Conservation (phyloP, 2,113 vertebrate genomes). For the Prolemur simus region DNA sequence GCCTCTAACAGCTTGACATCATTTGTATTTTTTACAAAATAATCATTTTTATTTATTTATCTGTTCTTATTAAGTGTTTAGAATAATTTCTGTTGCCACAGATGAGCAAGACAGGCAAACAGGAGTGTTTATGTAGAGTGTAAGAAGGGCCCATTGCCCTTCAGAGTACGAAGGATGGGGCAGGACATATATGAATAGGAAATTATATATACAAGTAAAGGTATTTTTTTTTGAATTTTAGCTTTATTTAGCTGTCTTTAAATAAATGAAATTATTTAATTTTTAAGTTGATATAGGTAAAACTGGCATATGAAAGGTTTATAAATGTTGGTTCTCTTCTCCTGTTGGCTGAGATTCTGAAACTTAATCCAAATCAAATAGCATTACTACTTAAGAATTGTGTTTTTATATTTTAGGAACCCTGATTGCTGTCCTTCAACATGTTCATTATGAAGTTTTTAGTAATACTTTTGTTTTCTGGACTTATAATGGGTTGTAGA, state of each 20-base stretch:
- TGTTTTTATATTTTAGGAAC: slow-evolving; percentile 76
- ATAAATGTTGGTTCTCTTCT: not conserved
- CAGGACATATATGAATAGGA: not conserved
- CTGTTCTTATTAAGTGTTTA: not conserved
- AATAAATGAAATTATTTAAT: not conserved
- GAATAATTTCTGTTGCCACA: not conserved
- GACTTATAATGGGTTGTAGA: slow-evolving; percentile 57
- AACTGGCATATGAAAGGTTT: not conserved
- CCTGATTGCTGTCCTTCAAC: slow-evolving; percentile 10
- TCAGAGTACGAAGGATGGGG: not conserved
- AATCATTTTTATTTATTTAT: not conserved
- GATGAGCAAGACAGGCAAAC: not conserved
- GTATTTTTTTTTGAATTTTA: not conserved
- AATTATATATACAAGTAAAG: not conserved
- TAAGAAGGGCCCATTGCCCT: not conserved
- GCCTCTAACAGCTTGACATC: not conserved
- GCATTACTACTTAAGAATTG: not conserved
- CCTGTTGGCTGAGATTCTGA: not conserved
- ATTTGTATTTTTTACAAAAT: not conserved
- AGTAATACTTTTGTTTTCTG: slow-evolving; percentile 63
- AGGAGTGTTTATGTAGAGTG: not conserved
- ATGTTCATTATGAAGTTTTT: slow-evolving; percentile 64
- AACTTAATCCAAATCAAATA: not conserved
- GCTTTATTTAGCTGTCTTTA: not conserved
- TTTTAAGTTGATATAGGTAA: not conserved